A percentile compares a stretch with the other conserved stretches of the same genome.
These are phyloP conservation scores for Calephelis nemesis DNA, from an alignment of 1,140 invertebrate species.

Conservation along the genomic window DNA sequence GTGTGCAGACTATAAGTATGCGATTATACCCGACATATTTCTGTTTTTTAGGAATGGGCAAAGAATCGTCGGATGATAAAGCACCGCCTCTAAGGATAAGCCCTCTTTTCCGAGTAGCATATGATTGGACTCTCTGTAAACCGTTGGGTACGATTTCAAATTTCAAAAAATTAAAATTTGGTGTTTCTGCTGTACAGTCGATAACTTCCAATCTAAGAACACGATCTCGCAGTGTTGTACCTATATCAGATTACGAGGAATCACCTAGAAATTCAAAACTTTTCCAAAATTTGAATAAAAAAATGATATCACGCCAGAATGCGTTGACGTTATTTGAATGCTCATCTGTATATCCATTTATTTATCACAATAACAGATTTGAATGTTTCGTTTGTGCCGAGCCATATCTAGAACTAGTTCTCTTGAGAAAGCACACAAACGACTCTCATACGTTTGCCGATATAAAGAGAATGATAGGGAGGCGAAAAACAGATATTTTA, in stretches of 20 bases:
- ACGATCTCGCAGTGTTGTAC: conserved; percentile 50
- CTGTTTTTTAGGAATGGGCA: conserved; percentile 12
- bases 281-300: conserved; percentile 32
- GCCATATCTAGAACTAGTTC: conserved; percentile 52
- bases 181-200: background rate
- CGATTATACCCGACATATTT: conserved; percentile 11
- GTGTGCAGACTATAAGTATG: conserved; percentile 16
- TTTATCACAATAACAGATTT: conserved; percentile 67
- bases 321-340: conserved; percentile 63
- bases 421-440: conserved; percentile 56
- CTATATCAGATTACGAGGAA: conserved; percentile 30
- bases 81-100: conserved; percentile 14
- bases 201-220: conserved; percentile 1
- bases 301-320: conserved; percentile 53
- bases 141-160: conserved; percentile 13
- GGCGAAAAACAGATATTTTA: conserved; percentile 54
- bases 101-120: conserved; percentile 11
- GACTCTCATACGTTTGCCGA: conserved; percentile 53
- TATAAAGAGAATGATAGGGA: conserved; percentile 58
- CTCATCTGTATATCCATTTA: conserved; percentile 63
- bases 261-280: conserved; percentile 14
- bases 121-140: conserved; percentile 8
- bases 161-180: conserved; percentile 2
- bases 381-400: conserved; percentile 68
- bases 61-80: conserved; percentile 10